A percentile compares a stretch with the other conserved stretches of the same genome.
These are phyloP conservation scores for Phoebastria nigripes DNA, from an alignment of 2,797 vertebrate genomes.

Conservation along the genomic window DNA sequence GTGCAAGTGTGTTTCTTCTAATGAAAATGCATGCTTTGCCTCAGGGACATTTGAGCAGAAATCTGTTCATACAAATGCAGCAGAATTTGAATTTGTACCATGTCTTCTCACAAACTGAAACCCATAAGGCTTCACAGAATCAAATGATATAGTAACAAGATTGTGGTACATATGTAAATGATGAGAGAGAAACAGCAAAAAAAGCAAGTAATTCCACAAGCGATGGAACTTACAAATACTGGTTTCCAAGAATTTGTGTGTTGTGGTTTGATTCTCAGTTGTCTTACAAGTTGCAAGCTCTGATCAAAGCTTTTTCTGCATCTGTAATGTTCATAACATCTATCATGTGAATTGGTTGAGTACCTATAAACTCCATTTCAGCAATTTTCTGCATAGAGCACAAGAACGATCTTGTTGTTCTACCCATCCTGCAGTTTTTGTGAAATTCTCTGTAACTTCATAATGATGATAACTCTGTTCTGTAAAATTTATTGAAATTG, in stretches of 20 bases:
- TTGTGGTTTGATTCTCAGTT: constrained; percentile 18
- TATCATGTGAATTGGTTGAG: neutral
- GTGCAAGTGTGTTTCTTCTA: neutral
- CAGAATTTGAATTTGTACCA: neutral
- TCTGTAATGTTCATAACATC: neutral
- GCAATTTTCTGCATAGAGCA: neutral
- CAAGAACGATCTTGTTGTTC: neutral
- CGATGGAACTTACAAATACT: neutral
- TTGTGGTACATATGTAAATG: neutral
- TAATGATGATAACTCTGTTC: neutral
- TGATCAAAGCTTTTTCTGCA: constrained; percentile 1
- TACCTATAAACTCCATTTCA: neutral
- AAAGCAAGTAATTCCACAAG: neutral
- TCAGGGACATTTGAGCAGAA: neutral
- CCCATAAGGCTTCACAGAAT: neutral
- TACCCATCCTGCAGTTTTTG: neutral
- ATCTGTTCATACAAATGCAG: neutral
- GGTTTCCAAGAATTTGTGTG: neutral
- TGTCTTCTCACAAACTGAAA: neutral
- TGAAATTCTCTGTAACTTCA: neutral
- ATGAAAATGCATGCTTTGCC: neutral
- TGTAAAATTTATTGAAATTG: neutral
- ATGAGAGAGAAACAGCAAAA: neutral
- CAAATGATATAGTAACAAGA: neutral
- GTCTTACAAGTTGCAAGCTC: neutral